Evolutionary conservation across 2,888 invertebrate species (phyloP).

Genomic region (Boloria euphrosyne): DNA sequence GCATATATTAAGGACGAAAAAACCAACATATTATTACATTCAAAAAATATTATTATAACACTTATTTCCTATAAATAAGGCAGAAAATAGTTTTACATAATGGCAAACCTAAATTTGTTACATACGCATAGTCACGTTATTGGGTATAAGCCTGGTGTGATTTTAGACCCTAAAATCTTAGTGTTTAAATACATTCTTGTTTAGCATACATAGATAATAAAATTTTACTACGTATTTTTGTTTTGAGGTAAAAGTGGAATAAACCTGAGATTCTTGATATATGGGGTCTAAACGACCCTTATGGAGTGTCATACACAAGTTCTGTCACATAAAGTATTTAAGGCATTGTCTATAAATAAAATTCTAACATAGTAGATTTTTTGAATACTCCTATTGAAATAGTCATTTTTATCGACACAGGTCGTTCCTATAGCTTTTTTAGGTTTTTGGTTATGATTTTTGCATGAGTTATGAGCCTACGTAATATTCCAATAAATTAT

Average conservation of each 20-base stretch:
- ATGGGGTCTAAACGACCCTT: background rate
- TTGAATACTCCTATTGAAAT: too few relatives aligned
- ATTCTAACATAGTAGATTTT: too few relatives aligned
- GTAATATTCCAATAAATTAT: too few relatives aligned
- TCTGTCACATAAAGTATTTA: background rate
- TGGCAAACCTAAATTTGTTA: constrained; percentile 29
- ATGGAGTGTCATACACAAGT: background rate
- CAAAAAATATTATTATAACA: constrained; percentile 18
- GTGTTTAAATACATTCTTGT: background rate
- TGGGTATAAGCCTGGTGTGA: background rate
- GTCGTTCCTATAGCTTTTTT: too few relatives aligned
- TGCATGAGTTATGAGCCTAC: too few relatives aligned
- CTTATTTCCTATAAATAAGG: constrained; percentile 24
- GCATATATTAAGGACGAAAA: constrained; percentile 36
- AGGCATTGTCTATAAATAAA: too few relatives aligned
- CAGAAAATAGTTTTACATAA: constrained; percentile 13
- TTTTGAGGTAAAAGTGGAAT: constrained; percentile 7
- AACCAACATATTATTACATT: constrained; percentile 12
- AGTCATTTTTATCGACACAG: too few relatives aligned
- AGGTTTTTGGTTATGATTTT: too few relatives aligned
- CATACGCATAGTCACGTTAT: constrained; percentile 43
- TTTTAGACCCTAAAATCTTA: background rate
- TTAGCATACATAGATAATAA: constrained; percentile 6
- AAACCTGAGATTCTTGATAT: background rate
- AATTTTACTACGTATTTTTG: constrained; percentile 4